Evolutionary conservation across 2,888 invertebrate species (phyloP), one percentile per base, ranked within the genome.

Genomic region (Tetragonula carbonaria): DNA sequence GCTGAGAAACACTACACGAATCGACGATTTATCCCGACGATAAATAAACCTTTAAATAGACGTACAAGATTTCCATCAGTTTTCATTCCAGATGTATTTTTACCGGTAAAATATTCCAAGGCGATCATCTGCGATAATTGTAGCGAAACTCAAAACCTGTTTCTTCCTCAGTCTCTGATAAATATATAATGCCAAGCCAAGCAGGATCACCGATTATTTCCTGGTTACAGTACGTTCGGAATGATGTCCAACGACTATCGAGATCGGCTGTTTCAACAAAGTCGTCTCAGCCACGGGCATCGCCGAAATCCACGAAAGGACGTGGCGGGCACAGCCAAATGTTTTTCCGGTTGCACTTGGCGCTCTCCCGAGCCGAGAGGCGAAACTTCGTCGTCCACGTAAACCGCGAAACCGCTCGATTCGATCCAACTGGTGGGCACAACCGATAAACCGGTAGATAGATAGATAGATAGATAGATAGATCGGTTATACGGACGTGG

Each of bases 331-430:
- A 57, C n/a, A n/a, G 66, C 45, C 74, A 68, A 80, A 78, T 66
- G 79, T 89, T 89, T 89, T 86, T 86, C 77, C 80, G 80, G 75
- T 71, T 78, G 71, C 78, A 53, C 50, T 3, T 38, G 71, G 76
- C 57, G 77, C 66, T 80, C 28, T 75, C 70, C 59, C 45, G 76
- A 67, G 53, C 57, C 75, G 67, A 68, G 82, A 78, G 18, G 66
- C 78, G 77, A 82, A 84, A 80, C 74, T 81, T 86, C 82, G 81
- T 78, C 84, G 84, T 89, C 71, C 79, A 55, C 74, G 79, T 74
- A 73, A 80, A 86, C 81, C 87, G 67, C 84, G 87, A 86, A 84
- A 87, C 77, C 81, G 76, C 78, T 82, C 77, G 84, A 84, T 87
- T 79, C 87, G 81, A 68, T 77, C 65, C 80, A 21, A 76, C 77